A percentile compares a stretch with the other conserved stretches of the same genome.
phyloP scores from a whole-genome alignment of 1,140 invertebrate genomes.

The Mizuhopecten yessoensis region DNA sequence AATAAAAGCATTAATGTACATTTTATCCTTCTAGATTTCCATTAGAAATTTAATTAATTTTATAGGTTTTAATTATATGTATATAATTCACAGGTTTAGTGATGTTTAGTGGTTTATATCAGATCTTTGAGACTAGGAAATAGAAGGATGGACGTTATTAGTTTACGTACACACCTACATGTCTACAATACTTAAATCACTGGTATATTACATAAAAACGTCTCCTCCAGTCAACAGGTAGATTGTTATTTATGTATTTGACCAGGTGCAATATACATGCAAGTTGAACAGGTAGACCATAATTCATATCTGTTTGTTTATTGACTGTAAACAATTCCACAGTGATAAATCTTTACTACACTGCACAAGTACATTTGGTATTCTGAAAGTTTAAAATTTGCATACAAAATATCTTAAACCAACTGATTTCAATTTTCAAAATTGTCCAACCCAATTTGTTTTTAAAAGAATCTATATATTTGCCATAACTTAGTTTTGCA shows the following conservation, averaged over 20 bases:
- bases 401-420: no score
- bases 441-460: no score
- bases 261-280: slow-evolving; percentile 5
- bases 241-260: not conserved
- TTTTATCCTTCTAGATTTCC: not conserved
- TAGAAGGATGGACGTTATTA: no score
- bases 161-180: not conserved
- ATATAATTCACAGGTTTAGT: not conserved
- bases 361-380: no score
- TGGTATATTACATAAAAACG: not conserved
- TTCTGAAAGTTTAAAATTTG: no score
- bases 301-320: not conserved
- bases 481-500: no score
- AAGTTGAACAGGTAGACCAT: not conserved
- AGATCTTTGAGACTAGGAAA: no score
- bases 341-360: not conserved
- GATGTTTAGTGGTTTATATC: no score
- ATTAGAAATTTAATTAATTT: not conserved
- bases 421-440: no score
- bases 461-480: no score
- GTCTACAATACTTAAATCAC: not conserved
- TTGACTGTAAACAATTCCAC: not conserved
- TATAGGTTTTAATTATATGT: not conserved
- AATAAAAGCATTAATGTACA: not conserved
- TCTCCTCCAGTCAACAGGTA: not conserved